phyloP scores from a whole-genome alignment of 2,888 invertebrate genomes.

The Elegia similella region DNA sequence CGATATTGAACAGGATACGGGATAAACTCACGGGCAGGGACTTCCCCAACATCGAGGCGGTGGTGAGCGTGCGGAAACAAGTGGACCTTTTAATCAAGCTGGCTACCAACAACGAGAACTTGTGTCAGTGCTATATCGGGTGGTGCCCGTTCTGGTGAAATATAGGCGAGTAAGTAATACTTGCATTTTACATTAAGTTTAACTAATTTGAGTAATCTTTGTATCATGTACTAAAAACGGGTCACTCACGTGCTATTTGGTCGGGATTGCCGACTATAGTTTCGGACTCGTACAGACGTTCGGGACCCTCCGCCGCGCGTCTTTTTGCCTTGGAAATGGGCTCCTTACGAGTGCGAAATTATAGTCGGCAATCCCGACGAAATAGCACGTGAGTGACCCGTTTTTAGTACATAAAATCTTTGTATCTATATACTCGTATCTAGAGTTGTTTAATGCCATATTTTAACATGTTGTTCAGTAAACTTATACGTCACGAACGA shows the following conservation, averaged over 20 bases:
- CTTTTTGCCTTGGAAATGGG: too few relatives aligned
- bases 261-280: too few relatives aligned
- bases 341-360: too few relatives aligned
- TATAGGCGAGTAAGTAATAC: constrained; percentile 13
- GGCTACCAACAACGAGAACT: constrained; percentile 98
- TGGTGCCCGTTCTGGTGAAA: constrained; percentile 93
- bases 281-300: too few relatives aligned
- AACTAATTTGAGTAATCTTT: not conserved
- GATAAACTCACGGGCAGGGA: constrained; percentile 97
- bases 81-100: constrained; percentile 96
- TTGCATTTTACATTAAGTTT: too few relatives aligned
- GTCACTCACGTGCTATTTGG: too few relatives aligned
- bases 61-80: constrained; percentile 91
- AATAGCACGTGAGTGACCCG: too few relatives aligned
- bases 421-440: not conserved
- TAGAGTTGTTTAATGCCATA: not conserved
- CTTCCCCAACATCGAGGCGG: constrained; percentile 88
- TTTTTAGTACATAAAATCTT: too few relatives aligned
- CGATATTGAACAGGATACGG: constrained; percentile 94
- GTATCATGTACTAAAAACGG: too few relatives aligned
- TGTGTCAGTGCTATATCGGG: constrained; percentile 99
- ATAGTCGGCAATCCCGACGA: too few relatives aligned
- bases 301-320: too few relatives aligned
- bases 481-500: not conserved
- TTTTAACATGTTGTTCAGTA: not conserved